A percentile compares a stretch with the other conserved stretches of the same genome.
Evolutionary conservation across 2,888 invertebrate genomes (phyloP).

Genomic region (Luperina testacea): DNA sequence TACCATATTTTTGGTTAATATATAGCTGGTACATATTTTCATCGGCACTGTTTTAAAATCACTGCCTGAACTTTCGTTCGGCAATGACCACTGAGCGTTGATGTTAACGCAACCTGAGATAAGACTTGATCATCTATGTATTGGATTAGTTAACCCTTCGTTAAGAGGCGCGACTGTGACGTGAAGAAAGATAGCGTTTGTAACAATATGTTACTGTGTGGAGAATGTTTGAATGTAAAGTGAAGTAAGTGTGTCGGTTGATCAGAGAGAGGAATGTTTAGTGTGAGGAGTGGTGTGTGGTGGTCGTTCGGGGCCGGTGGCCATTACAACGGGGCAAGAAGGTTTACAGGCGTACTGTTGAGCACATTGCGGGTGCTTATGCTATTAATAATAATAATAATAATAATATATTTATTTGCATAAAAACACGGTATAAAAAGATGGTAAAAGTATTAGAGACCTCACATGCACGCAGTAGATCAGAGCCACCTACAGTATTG

Average conservation of each 20-base stretch:
- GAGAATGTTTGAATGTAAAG: slow-evolving; percentile 30
- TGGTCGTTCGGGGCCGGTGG: background rate
- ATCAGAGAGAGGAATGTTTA: slow-evolving; percentile 4
- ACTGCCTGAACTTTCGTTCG: background rate
- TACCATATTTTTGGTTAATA: background rate
- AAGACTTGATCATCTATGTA: background rate
- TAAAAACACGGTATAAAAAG: too few relatives aligned
- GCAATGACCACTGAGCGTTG: background rate
- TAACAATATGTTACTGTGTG: slow-evolving; percentile 18
- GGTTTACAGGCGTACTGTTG: background rate
- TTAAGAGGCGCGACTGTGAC: slow-evolving; percentile 11
- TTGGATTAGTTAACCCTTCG: background rate
- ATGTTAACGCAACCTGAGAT: background rate
- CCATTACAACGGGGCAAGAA: slow-evolving; percentile 6
- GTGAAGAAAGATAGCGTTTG: slow-evolving; percentile 4
- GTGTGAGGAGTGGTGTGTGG: background rate
- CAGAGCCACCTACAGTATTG: background rate
- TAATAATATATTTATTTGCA: too few relatives aligned
- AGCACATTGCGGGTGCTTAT: background rate
- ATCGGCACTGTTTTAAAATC: background rate
- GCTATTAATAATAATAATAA: too few relatives aligned
- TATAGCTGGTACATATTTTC: background rate
- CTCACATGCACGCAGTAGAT: background rate
- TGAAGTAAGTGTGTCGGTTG: slow-evolving; percentile 14
- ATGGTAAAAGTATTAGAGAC: too few relatives aligned